phyloP scores from a whole-genome alignment of 2,888 invertebrate genomes.

The Acleris laterana region DNA sequence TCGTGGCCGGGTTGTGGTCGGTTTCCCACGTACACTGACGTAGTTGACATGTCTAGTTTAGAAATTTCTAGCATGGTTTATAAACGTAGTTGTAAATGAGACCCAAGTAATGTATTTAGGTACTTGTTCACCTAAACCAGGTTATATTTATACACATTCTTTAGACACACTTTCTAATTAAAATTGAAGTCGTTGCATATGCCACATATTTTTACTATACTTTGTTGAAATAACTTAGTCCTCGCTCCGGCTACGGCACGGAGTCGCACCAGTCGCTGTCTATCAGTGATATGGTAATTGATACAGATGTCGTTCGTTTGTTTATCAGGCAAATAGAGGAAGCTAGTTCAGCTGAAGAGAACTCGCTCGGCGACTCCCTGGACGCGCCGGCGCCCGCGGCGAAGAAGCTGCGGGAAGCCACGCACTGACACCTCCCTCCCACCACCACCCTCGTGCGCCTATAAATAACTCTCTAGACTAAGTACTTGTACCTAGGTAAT shows the following conservation, averaged over 20 bases:
- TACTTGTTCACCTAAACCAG: too few relatives aligned
- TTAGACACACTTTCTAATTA: too few relatives aligned
- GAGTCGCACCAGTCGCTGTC: too few relatives aligned
- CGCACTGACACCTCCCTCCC: constrained; percentile 77
- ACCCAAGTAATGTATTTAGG: too few relatives aligned
- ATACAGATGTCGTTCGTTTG: constrained; percentile 37
- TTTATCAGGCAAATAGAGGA: constrained; percentile 75
- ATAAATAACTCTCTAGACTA: constrained; percentile 83
- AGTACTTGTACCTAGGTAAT: constrained; percentile 85
- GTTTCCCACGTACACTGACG: background rate
- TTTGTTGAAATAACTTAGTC: too few relatives aligned
- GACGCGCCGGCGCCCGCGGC: constrained; percentile 68
- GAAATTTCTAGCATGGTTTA: constrained; percentile 3
- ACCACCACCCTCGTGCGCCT: constrained; percentile 73
- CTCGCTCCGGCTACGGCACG: too few relatives aligned
- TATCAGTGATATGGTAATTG: background rate
- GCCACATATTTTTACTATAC: too few relatives aligned
- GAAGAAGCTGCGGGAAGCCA: constrained; percentile 78
- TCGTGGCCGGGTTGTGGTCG: too few relatives aligned
- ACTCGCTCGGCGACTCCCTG: constrained; percentile 75
- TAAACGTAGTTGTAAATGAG: background rate
- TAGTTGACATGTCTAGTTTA: too few relatives aligned
- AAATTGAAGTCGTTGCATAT: too few relatives aligned
- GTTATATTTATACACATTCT: too few relatives aligned
- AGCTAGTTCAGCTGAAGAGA: constrained; percentile 82